These are phyloP conservation scores for Baryphthengus martii DNA, from an alignment of 2,113 vertebrate genomes.

Conservation along the genomic window DNA sequence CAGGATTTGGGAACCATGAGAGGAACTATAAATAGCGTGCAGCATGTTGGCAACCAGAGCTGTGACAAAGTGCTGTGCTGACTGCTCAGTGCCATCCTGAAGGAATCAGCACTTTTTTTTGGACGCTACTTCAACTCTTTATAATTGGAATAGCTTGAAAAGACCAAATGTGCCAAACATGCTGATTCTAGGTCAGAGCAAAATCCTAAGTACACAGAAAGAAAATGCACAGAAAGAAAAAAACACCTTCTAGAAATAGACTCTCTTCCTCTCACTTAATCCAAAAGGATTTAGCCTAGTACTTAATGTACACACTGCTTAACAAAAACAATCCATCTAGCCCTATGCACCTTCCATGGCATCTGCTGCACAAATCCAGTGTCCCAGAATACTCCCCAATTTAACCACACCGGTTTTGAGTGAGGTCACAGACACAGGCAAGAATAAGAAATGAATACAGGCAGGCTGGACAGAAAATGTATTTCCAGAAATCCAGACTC, in stretches of 20 bases:
- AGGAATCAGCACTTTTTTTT: conserved; percentile 16
- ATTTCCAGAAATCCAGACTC: background rate
- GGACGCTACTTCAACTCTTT: background rate
- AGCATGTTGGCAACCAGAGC: background rate
- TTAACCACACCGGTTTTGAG: background rate
- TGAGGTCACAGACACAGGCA: background rate
- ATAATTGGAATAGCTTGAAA: background rate
- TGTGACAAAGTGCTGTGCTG: background rate
- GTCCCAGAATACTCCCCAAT: background rate
- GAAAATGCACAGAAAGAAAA: background rate
- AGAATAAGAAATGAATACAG: background rate
- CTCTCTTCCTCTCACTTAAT: background rate
- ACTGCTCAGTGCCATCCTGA: background rate
- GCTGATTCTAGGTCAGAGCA: background rate
- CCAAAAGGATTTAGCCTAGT: background rate
- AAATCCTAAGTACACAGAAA: background rate
- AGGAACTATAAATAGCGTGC: background rate
- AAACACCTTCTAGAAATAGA: background rate
- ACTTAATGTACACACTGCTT: background rate
- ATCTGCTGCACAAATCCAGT: background rate
- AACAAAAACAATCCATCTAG: background rate
- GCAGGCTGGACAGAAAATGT: background rate
- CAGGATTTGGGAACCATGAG: background rate
- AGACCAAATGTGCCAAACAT: background rate
- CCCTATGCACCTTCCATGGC: background rate